Conservation (phyloP, 2,888 invertebrate genomes). For the Drosophila suboccidentalis region DNA sequence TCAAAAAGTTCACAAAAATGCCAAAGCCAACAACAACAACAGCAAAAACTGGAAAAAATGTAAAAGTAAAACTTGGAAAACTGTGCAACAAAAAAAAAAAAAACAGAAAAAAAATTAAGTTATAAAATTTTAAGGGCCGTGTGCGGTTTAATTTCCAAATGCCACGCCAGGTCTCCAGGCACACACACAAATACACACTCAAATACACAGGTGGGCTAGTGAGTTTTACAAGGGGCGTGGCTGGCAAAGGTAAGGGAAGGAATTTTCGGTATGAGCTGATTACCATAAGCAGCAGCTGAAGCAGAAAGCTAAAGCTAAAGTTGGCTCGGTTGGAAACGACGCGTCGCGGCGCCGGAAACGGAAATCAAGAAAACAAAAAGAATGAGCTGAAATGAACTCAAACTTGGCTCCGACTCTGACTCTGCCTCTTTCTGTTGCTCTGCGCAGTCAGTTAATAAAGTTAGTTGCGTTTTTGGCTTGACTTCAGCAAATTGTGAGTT, state of each 20-base stretch:
- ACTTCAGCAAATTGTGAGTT: conserved; percentile 52
- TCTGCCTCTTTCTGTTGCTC: too few species aligned
- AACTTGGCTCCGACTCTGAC: conserved; percentile 35
- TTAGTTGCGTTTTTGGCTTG: conserved; percentile 70
- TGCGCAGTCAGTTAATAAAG: conserved; percentile 73
- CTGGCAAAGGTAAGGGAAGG: conserved; percentile 20
- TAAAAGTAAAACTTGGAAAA: conserved; percentile 22
- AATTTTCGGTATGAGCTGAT: conserved; percentile 62
- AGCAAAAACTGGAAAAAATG: conserved; percentile 1
- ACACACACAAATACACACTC: conserved; percentile 39
- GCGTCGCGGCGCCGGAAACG: conserved; percentile 61
- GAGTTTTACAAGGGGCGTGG: conserved; percentile 45
- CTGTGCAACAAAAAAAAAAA: conserved; percentile 41
- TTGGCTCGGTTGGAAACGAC: conserved; percentile 3
- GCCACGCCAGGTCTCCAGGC: conserved; percentile 59
- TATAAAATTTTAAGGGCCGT: conserved; percentile 80
- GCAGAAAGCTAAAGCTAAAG: conserved; percentile 20
- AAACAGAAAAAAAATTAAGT: conserved; percentile 70
- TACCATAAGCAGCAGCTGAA: conserved; percentile 72
- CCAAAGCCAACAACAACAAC: conserved; percentile 56
- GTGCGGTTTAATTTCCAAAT: conserved; percentile 77
- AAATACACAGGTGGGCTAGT: conserved; percentile 65
- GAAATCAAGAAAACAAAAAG: conserved; percentile 80
- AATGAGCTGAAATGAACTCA: conserved; percentile 78
- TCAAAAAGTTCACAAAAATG: conserved; percentile 81